A percentile compares a stretch with the other conserved stretches of the same genome.
These are phyloP conservation scores for Elaphurus davidianus DNA, from an alignment of 2,113 vertebrate genomes.

Conservation along the genomic window DNA sequence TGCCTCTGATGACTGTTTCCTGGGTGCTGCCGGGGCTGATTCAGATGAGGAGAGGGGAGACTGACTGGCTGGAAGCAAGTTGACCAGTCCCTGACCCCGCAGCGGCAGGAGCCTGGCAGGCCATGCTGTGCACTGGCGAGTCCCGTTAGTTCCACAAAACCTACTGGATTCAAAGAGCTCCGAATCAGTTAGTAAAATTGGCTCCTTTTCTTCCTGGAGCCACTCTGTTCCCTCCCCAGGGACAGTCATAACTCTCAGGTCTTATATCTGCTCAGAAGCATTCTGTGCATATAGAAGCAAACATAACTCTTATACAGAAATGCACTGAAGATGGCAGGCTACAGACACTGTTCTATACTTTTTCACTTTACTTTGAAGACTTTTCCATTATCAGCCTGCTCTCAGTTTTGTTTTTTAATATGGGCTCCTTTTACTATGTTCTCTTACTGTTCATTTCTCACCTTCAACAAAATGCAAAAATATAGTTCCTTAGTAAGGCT, in stretches of 20 bases:
- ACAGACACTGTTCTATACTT: background rate
- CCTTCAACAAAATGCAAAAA: background rate
- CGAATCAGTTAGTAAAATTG: background rate
- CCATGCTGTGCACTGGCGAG: rapidly evolving
- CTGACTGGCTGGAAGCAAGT: background rate
- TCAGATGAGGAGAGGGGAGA: background rate
- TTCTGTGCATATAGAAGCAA: background rate
- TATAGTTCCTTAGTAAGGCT: background rate
- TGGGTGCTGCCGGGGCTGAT: background rate
- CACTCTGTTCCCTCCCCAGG: background rate
- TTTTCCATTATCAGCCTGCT: background rate
- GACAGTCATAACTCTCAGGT: background rate
- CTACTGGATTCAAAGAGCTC: background rate
- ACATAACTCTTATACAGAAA: background rate
- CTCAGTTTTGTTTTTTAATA: background rate
- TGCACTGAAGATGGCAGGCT: background rate
- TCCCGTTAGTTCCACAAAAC: background rate
- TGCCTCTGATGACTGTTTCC: background rate
- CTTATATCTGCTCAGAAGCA: background rate
- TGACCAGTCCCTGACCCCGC: background rate
- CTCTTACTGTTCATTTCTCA: background rate
- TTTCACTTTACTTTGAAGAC: background rate
- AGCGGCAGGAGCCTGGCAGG: background rate
- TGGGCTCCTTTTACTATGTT: background rate
- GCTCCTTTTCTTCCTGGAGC: background rate